Base-by-base conservation (phyloP, 2,797 vertebrate genomes). In the Enteromius radiatus region DNA sequence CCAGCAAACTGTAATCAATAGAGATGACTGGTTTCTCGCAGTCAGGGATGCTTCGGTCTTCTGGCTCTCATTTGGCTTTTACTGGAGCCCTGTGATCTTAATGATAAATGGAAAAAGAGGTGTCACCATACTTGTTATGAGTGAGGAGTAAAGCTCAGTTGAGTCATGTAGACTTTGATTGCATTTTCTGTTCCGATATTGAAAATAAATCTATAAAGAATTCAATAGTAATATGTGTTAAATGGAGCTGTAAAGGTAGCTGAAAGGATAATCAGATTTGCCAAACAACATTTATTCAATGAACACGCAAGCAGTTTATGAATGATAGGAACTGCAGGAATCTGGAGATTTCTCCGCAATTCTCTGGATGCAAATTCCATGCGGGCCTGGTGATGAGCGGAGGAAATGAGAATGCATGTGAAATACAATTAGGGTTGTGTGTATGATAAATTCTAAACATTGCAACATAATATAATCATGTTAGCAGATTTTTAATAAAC, bases 1-100 rank as follows among this genome's bases (percentile, higher is more conserved):
- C 78, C 73, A 70, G 81, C 81, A 83, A 83, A 77, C 81, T 83
- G 74, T 83, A 83, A 83, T 83, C 74, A 83, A 83, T 83, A 83
- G 64, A 77, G 74, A 77, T 69, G 74, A 83, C 74, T 83, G 81
- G 74, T 77, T 83, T 77, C 49, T 77, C 15, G 2, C 74, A 69
- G 64, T 69, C 61, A 76, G 36, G 21, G 74, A 33, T 69, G 49
- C 73, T 69, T 61, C 15, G 36, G 74, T 61, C 74, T 52, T 81
- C 80, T 69, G 65, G 26, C 64, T 69, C 81, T 77, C 28, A 76
- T 77, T 23, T 61, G 64, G 54, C 52, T 49, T 68, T 70, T 61
- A 19, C 21, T 47, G 52, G 38, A 82, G 33, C 61, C 38, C 11
- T 67, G 47, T 82, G 63, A 33, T 69, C 63, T 76, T 67, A 26